Base-by-base conservation (phyloP, 2,797 vertebrate genomes). In the Euphonia xanthogaster region DNA sequence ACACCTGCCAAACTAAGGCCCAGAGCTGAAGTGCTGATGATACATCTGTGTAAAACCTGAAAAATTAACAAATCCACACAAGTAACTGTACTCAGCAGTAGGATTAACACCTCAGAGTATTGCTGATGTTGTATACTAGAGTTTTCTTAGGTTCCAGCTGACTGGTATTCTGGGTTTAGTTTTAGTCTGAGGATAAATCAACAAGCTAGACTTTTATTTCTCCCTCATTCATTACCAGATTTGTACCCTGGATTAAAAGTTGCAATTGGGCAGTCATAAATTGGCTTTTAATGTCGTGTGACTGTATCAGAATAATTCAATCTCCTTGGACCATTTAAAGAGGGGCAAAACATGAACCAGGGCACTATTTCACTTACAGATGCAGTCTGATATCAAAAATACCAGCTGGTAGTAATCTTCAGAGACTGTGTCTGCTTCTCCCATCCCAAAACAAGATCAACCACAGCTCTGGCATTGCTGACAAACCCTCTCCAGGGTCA, bases 251-350 rank as follows among this genome's bases (percentile, higher is more conserved):
- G 28, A 12, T 79, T 62, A 72, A 51, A 44, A 66, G 6, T 5
- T 54, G 15, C n/a, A 79, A 37, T 1, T 28, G 60, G 31, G 31
- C 48, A 72, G n/a, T 35, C 2, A 14, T 14, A 45, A 78, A 84
- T 4, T 47, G 27, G 11, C 67, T 35, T 85, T 40, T 11, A 33
- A 14, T 14, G 22, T 6, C 0, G 0, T 23, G 20, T 44, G 51
- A n/a, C 63, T 63, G 10, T 25, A 53, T 18, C 65, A 63, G 40
- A 76, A 67, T 8, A 71, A 61, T 53, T 70, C n/a, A 11, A 14
- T 19, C 47, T 44, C 53, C 15, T 47, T 47, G 9, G 15, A 18
- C 72, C 48, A 82, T 28, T 72, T 58, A 37, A 60, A 82, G 30
- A 79, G 12, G 11, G 13, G 12, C 19, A 85, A 55, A 90, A 16